phyloP scores from a whole-genome alignment of 2,113 vertebrate species.

The Cottus gobio region DNA sequence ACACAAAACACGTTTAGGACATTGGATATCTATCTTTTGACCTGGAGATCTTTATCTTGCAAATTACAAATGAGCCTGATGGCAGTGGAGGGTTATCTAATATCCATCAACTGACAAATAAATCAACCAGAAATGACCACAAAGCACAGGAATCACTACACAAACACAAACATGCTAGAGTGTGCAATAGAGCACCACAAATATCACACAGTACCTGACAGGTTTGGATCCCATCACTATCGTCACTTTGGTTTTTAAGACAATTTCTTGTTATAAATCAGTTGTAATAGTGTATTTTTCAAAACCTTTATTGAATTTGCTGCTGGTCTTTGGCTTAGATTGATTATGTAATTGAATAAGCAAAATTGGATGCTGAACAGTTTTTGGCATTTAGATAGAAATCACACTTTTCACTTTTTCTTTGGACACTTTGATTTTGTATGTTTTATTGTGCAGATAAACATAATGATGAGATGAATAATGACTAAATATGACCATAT shows the following conservation, averaged over 20 bases:
- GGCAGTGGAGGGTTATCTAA: conserved; percentile 55
- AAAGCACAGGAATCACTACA: conserved; percentile 17
- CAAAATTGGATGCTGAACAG: conserved; percentile 7
- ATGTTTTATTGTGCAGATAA: neutral
- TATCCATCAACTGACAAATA: conserved; percentile 58
- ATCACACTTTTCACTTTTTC: conserved; percentile 3
- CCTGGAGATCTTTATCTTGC: conserved; percentile 60
- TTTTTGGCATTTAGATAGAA: conserved; percentile 39
- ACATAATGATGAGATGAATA: neutral
- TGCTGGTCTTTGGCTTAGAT: conserved; percentile 27
- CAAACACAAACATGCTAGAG: conserved; percentile 17
- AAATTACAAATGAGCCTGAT: conserved; percentile 55
- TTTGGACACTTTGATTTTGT: conserved; percentile 1
- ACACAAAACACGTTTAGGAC: conserved; percentile 54
- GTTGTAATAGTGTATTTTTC: neutral
- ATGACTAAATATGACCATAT: conserved; percentile 4
- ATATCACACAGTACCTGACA: neutral
- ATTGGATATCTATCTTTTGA: conserved; percentile 49
- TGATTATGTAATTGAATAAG: conserved; percentile 4
- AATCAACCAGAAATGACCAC: conserved; percentile 45
- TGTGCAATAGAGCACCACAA: neutral
- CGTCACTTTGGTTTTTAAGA: conserved; percentile 18
- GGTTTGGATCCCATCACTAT: conserved; percentile 14
- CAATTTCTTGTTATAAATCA: conserved; percentile 35
- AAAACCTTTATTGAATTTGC: neutral